Evolutionary conservation across 2,797 vertebrate species (phyloP), one percentile per base, ranked within the genome.

Genomic region (Parotocinclus haroldoi): DNA sequence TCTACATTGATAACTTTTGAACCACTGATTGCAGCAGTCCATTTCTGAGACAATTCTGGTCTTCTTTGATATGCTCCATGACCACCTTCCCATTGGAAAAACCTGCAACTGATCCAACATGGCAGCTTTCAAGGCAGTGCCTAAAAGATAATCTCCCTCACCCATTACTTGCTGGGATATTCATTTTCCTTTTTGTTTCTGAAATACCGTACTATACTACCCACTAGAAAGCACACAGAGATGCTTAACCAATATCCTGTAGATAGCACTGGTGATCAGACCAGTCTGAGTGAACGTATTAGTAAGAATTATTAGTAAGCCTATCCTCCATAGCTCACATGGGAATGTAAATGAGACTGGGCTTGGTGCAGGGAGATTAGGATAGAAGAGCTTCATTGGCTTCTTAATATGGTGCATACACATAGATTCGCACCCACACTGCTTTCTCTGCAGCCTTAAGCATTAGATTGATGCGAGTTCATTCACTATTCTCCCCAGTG

Each of bases 311-410:
- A n/a, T n/a, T n/a, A n/a, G n/a, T n/a, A n/a, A 76, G 13, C 9
- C 56, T 4, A 36, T 71, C 63, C 45, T 37, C 17, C 27, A 27
- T 59, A 62, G 48, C 65, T 56, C 52, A 62, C 45, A 53, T 52
- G 60, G 51, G 55, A 72, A 65, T 68, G 27, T 10, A 36, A 11
- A 65, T 40, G 51, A 67, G 71, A 63, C 52, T 71, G 18, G 59
- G 49, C 60, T 65, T 4, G 2, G 19, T 44, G 52, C 38, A 18
- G 61, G 46, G 10, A 62, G 62, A 52, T 60, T 55, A 19, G 52
- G 42, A 63, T 48, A 58, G 18, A 69, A 13, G 51, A 69, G 62
- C 2, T 45, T 66, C 45, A 68, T 73, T 54, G 49, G 52, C 13
- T 61, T 19, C 40, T 69, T 55, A 58, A 63, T 72, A 51, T 10